phyloP scores from a whole-genome alignment of 2,113 vertebrate genomes.

The Rhagologus leucostigma region DNA sequence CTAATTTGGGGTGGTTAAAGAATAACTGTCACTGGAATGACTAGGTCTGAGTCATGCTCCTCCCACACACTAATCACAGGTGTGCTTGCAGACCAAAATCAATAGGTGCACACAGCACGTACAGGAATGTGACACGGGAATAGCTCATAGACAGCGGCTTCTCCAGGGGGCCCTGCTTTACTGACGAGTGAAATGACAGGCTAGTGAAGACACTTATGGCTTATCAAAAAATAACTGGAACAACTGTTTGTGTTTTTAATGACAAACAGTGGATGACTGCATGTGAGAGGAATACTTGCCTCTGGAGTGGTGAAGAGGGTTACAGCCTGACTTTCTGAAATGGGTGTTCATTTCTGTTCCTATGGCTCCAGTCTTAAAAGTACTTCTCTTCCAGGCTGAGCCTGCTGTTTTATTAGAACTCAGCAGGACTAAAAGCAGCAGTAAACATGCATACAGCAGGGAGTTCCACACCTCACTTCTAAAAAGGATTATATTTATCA shows the following conservation, averaged over 20 bases:
- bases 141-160: background rate
- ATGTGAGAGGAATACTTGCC: background rate
- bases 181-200: background rate
- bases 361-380: background rate
- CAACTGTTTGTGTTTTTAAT: background rate
- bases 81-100: background rate
- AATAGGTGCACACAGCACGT: background rate
- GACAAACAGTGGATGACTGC: background rate
- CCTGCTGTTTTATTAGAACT: background rate
- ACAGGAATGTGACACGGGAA: background rate
- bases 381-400: background rate
- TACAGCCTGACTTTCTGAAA: background rate
- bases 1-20: constrained; percentile 6
- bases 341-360: background rate
- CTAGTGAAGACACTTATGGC: background rate
- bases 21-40: constrained; percentile 18
- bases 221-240: background rate
- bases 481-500: background rate
- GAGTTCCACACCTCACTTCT: background rate
- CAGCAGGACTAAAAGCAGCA: background rate
- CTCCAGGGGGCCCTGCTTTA: background rate
- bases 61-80: background rate
- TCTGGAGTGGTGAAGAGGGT: background rate
- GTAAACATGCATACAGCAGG: background rate
- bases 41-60: constrained; percentile 9